These are phyloP conservation scores for Tarsius wallacei DNA, from an alignment of 2,797 vertebrate genomes.

Conservation along the genomic window DNA sequence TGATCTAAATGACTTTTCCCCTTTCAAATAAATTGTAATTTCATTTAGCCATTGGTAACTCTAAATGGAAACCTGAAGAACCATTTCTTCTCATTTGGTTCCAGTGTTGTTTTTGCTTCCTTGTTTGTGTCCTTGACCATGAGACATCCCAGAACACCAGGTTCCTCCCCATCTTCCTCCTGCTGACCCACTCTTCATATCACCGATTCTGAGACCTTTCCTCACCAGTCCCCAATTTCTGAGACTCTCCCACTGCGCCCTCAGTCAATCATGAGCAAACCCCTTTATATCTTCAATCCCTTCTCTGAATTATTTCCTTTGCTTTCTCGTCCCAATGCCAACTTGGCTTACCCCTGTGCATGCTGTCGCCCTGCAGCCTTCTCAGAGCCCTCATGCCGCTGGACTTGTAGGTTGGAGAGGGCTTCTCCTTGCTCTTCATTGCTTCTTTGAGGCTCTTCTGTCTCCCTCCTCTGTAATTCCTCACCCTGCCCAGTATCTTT, in stretches of 20 bases:
- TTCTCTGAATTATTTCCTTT: not conserved
- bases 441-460: not conserved
- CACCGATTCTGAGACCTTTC: not conserved
- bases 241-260: not conserved
- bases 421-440: not conserved
- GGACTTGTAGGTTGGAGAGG: not conserved
- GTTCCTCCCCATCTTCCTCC: not conserved
- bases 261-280: not conserved
- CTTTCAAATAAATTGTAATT: constrained; percentile 56
- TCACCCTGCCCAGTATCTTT: not conserved
- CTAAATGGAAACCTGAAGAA: constrained; percentile 9
- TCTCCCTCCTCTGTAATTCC: not conserved
- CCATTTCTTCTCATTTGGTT: constrained; percentile 1
- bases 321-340: not conserved
- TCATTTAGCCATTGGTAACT: not conserved
- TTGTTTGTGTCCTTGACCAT: not conserved
- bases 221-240: not conserved
- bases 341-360: not conserved
- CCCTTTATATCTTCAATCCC: not conserved
- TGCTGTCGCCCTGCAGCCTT: not conserved
- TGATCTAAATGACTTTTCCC: not conserved
- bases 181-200: not conserved
- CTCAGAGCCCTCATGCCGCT: not conserved
- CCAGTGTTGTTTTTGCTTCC: not conserved
- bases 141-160: not conserved